These are phyloP conservation scores for Ceratosolen solmsi DNA, from an alignment of 1,140 invertebrate genomes.

Conservation along the genomic window DNA sequence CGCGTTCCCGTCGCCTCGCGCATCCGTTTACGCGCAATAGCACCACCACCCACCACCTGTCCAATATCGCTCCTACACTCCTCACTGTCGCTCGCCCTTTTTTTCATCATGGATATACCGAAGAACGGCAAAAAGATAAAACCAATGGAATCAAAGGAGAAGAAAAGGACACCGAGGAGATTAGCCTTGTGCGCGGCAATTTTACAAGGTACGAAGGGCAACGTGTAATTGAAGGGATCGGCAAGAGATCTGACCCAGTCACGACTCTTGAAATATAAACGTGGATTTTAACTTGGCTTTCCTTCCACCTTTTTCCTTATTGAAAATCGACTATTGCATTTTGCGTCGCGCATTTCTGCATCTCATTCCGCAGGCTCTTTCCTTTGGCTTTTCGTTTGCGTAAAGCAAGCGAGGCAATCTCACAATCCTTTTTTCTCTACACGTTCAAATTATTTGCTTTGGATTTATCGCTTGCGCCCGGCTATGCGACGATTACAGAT, in stretches of 20 bases:
- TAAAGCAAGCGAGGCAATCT: neutral
- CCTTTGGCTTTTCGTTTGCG: neutral
- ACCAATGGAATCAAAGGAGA: neutral
- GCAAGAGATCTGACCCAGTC: slow-evolving; percentile 28
- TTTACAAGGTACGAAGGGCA: slow-evolving; percentile 37
- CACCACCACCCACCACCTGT: neutral
- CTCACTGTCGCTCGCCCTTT: neutral
- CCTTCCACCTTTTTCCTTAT: slow-evolving; percentile 15
- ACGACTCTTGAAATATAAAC: slow-evolving; percentile 14
- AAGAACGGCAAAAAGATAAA: slow-evolving; percentile 16
- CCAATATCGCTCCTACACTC: neutral
- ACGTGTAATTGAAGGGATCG: slow-evolving; percentile 37
- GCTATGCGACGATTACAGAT: too few species aligned
- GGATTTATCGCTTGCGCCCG: neutral
- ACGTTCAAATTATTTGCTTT: neutral
- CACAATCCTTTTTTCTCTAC: neutral
- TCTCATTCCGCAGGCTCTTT: neutral
- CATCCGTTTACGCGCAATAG: slow-evolving; percentile 28
- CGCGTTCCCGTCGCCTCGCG: neutral
- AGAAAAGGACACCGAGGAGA: slow-evolving; percentile 21
- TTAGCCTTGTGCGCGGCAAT: slow-evolving; percentile 48
- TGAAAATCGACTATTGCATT: slow-evolving; percentile 14
- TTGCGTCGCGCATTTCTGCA: neutral
- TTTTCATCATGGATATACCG: neutral
- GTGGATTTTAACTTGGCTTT: slow-evolving; percentile 11